Evolutionary conservation across 2,888 invertebrate genomes (phyloP).

Genomic region (Dolomedes plantarius): DNA sequence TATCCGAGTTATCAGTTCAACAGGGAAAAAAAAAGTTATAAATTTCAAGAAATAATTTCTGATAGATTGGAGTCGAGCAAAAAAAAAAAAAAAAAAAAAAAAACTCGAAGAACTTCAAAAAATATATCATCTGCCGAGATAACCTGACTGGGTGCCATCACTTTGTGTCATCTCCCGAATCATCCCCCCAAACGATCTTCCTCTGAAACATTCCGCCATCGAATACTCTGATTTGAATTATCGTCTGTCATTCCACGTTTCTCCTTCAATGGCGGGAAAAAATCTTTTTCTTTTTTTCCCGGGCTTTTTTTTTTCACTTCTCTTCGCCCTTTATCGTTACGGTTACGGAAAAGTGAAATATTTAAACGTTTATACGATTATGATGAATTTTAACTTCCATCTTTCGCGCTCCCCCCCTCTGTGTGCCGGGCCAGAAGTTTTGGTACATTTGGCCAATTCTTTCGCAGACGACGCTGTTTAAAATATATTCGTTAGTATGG

Average conservation of each 20-base stretch:
- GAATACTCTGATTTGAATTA: slow-evolving; percentile 9
- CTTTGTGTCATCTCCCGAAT: not conserved
- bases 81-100: too few relatives aligned
- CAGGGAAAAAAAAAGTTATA: too few relatives aligned
- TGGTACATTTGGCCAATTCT: too few relatives aligned
- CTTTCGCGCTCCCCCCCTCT: not conserved
- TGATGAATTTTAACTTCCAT: not conserved
- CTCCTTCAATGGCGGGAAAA: not conserved
- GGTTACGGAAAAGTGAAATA: slow-evolving; percentile 11
- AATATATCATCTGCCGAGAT: not conserved
- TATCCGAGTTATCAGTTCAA: too few relatives aligned
- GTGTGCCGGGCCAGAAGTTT: too few relatives aligned
- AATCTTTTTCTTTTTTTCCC: not conserved
- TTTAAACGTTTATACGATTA: slow-evolving; percentile 5
- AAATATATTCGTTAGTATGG: too few relatives aligned
- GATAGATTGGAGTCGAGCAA: too few relatives aligned
- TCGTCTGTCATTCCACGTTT: slow-evolving; percentile 1
- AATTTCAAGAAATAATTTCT: too few relatives aligned
- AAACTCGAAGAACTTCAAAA: too few relatives aligned
- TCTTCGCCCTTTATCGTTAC: not conserved
- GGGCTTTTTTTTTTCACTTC: not conserved
- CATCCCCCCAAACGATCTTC: not conserved
- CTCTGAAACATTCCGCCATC: not conserved
- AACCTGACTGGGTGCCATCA: slow-evolving; percentile 13
- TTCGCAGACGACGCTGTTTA: too few relatives aligned